Evolutionary conservation across 2,797 vertebrate species (phyloP).

Genomic region (Emys orbicularis): DNA sequence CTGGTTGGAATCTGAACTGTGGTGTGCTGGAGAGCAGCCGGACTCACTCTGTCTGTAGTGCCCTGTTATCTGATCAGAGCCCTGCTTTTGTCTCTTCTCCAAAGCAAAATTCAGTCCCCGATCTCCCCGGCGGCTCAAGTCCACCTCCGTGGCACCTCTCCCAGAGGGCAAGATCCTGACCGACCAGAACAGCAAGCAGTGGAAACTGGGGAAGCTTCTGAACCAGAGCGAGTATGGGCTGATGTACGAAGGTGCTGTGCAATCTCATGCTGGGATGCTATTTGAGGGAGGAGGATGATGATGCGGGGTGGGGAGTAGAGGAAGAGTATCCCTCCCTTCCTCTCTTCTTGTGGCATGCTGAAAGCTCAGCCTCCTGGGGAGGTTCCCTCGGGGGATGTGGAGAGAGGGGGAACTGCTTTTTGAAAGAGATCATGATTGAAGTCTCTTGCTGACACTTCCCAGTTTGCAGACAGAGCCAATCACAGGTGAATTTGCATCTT

Average conservation of each 20-base stretch:
- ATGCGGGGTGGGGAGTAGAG: neutral
- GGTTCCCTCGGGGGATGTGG: no score
- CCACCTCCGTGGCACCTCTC: constrained; percentile 66
- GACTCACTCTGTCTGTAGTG: neutral
- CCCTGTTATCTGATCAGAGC: neutral
- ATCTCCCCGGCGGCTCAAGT: constrained; percentile 42
- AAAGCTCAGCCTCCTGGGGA: neutral
- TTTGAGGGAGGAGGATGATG: neutral
- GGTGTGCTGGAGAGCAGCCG: neutral
- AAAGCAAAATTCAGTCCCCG: neutral
- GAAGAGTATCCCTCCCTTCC: no score
- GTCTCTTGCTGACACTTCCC: neutral
- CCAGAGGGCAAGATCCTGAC: constrained; percentile 81
- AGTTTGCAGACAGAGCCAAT: neutral
- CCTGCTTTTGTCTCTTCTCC: neutral
- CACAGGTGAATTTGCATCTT: neutral
- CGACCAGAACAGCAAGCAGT: constrained; percentile 84
- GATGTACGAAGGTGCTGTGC: constrained; percentile 87
- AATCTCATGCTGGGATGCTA: neutral
- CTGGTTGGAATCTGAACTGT: neutral
- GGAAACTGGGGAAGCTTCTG: constrained; percentile 84
- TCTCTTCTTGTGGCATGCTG: neutral
- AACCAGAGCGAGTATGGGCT: constrained; percentile 80
- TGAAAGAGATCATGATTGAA: neutral
- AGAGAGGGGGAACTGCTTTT: no score